phyloP scores from a whole-genome alignment of 2,888 invertebrate species.

The Ectobius pallidus region DNA sequence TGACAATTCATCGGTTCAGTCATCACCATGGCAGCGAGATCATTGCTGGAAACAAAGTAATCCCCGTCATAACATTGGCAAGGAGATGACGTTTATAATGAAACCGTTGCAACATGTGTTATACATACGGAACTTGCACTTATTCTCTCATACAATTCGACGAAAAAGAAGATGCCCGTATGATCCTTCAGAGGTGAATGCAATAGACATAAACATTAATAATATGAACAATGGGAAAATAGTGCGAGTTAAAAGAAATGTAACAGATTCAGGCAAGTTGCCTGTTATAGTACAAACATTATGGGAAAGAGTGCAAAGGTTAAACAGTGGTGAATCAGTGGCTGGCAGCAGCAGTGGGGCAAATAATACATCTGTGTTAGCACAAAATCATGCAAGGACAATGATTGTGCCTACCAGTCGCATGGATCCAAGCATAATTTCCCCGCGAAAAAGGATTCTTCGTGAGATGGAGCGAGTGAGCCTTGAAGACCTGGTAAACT shows the following conservation, averaged over 20 bases:
- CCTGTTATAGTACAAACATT: conserved; percentile 46
- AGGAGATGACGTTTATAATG: conserved; percentile 62
- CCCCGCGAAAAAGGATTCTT: conserved; percentile 81
- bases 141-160: conserved; percentile 53
- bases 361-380: conserved; percentile 38
- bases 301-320: conserved; percentile 46
- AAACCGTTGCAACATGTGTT: conserved; percentile 40
- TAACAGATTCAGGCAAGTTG: conserved; percentile 34
- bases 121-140: conserved; percentile 43
- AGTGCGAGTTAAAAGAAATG: conserved; percentile 32
- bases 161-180: conserved; percentile 72
- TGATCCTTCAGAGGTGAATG: conserved; percentile 40
- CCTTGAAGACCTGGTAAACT: conserved; percentile 67
- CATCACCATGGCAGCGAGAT: conserved; percentile 89
- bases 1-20: conserved; percentile 89
- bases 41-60: conserved; percentile 87
- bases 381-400: conserved; percentile 41
- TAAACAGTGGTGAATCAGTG: conserved; percentile 26
- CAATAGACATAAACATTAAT: conserved; percentile 32
- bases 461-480: conserved; percentile 81
- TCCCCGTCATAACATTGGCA: conserved; percentile 75
- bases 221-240: conserved; percentile 29
- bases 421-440: conserved; percentile 66
- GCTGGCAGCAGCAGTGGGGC: conserved; percentile 30
- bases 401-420: conserved; percentile 40